Percentiles rank a stretch among this genome's conserved stretches.
phyloP scores from a whole-genome alignment of 2,113 vertebrate species.

The Mixornis gularis region DNA sequence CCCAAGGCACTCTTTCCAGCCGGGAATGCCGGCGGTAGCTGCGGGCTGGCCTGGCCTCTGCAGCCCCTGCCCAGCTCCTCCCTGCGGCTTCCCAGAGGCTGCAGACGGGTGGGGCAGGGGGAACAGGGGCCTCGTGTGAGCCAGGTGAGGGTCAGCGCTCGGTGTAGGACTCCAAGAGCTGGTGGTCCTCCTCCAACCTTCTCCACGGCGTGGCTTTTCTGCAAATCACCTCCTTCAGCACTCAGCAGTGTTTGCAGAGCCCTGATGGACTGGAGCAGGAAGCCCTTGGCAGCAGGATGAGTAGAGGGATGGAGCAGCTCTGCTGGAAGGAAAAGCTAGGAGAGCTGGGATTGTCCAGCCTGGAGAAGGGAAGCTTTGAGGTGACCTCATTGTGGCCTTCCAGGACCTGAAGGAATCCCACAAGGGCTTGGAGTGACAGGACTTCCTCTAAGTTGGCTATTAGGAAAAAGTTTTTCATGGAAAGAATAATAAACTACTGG shows the following conservation, averaged over 20 bases:
- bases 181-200: neutral
- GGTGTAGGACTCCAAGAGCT: neutral
- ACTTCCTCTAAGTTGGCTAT: too few relatives aligned
- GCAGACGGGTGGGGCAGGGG: neutral
- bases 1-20: neutral
- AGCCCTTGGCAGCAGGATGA: neutral
- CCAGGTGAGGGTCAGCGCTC: neutral
- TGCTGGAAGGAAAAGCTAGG: neutral
- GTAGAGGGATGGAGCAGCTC: neutral
- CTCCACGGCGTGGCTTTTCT: accelerated
- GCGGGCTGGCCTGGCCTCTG: neutral
- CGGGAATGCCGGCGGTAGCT: neutral
- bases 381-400: neutral
- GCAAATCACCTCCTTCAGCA: neutral
- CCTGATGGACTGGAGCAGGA: neutral
- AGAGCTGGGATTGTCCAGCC: neutral
- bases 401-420: neutral
- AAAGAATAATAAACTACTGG: too few relatives aligned
- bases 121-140: accelerated
- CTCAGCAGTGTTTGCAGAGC: neutral
- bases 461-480: too few relatives aligned
- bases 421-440: neutral
- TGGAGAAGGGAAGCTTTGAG: neutral
- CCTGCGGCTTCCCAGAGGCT: neutral
- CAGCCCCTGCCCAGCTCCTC: neutral